Base-by-base conservation (phyloP, 2,888 invertebrate genomes). In the Phragmatobia fuliginosa region DNA sequence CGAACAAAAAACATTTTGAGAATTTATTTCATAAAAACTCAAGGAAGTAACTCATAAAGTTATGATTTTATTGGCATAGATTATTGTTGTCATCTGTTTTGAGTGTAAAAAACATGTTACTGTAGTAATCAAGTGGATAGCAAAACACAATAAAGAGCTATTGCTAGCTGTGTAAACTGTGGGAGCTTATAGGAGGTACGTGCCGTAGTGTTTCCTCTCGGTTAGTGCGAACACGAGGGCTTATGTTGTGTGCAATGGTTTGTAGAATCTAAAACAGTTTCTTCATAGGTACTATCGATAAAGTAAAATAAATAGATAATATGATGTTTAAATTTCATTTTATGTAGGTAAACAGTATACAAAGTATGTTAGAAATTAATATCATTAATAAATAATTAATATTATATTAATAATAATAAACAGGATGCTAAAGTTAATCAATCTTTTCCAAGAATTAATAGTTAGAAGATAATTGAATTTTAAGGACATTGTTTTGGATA, bases 181-280 rank as follows among this genome's bases (percentile, higher is more conserved):
- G 49, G n/a, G 49, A 62, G 62, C 49, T 61, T 49, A 60, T 67
- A 49, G 6, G 36, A 25, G 25, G 56, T 62, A 67, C 67, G 67
- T 67, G 62, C 38, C 62, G 62, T 56, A 67, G 56, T 67, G 14
- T 52, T 62, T 67, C 52, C 67, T 52, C 52, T 38, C 52, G 32
- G 49, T 25, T 61, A 31, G 31, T 33, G 28, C 31, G 25, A 16
- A 60, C 45, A 33, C 14, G 45, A n/a, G 32, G 11, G 14, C 25
- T 33, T 49, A 28, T 49, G 61, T 52, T 36, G n/a, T 38, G n/a
- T 21, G 31, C 14, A 59, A 18, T 10, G 38, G 14, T 32, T 68
- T 67, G 63, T 63, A 33, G 11, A 71, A 72, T 62, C 41, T 69
- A 68, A 62, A 52, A 38, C 63, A 58, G 69, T 66, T 70, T 58